Evolutionary conservation across 2,888 invertebrate genomes (phyloP), one percentile per base, ranked within the genome.

Genomic region (Suillia variegata): DNA sequence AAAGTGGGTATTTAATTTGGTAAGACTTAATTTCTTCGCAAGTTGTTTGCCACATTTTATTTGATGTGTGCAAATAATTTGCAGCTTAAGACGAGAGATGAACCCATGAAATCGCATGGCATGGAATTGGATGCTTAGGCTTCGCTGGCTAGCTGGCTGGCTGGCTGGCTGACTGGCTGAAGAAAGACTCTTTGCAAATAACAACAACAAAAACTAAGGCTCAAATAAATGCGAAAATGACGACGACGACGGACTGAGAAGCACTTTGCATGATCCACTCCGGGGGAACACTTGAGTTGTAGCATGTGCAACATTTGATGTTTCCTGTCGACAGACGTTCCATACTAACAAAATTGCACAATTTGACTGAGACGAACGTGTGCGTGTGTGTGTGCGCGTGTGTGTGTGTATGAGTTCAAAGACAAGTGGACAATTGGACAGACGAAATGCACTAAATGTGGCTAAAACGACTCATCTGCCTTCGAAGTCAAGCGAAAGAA

Each of bases 31-130:
- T 56, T 64, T 62, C 56, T 56, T 33, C 17, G 55, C 45, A 53
- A 58, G 61, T 60, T 62, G 62, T 62, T 66, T 62, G 64, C 62
- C 66, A 59, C 65, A 63, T 63, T 62, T 67, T 64, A 64, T 67
- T 69, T 65, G 67, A 68, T 66, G 62, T 64, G 64, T 62, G 67
- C 64, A 67, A 67, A 67, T 62, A 67, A 64, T 63, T 57, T 56
- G 26, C 51, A 47, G 47, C 26, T 38, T 38, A 38, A 38, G 38
- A 13, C 38, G n/a, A n/a, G n/a, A n/a, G 26, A 26, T 26, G 26
- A 38, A 13, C 38, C 3, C 38, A 38, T 4, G 15, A 38, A 38
- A 38, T 10, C 3, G 26, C 5, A 26, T 26, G 26, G 10, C 5
- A 33, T 26, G 18, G 42, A 24, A 21, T 52, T 42, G 24, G n/a